Percentiles rank a stretch among this genome's conserved stretches.
Evolutionary conservation across 2,797 vertebrate species (phyloP).

Genomic region (Cuculus canorus): DNA sequence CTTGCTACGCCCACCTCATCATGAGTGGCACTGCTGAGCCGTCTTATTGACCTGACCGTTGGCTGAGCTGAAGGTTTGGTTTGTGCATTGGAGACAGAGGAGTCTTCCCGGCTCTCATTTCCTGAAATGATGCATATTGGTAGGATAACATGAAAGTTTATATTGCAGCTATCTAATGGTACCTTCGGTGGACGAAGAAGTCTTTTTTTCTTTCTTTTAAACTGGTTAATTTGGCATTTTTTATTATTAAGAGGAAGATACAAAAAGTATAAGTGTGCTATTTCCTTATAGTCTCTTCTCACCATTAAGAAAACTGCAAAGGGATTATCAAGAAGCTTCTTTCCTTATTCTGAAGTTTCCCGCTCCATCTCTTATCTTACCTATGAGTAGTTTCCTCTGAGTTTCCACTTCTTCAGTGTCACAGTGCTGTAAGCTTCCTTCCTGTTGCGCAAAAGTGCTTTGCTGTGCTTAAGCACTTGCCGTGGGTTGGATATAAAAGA

Average conservation of each 20-base stretch:
- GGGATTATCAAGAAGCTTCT: background rate
- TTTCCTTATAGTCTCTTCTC: background rate
- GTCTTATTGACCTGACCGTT: too few relatives aligned
- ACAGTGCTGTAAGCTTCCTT: background rate
- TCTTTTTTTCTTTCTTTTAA: too few relatives aligned
- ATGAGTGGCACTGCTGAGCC: too few relatives aligned
- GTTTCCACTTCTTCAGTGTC: background rate
- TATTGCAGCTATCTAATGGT: too few relatives aligned
- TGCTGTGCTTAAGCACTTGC: background rate
- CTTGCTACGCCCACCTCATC: too few relatives aligned
- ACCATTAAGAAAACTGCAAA: background rate
- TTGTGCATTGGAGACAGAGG: too few relatives aligned
- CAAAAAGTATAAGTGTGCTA: background rate
- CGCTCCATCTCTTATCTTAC: background rate
- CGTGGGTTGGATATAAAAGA: background rate
- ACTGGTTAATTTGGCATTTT: background rate
- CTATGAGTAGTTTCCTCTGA: background rate
- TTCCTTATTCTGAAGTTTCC: background rate
- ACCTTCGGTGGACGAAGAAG: too few relatives aligned
- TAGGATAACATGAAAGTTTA: too few relatives aligned
- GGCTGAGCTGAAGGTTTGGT: too few relatives aligned
- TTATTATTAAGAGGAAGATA: background rate
- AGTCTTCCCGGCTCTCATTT: too few relatives aligned
- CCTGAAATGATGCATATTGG: too few relatives aligned
- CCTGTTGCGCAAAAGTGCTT: background rate